Evolutionary conservation across 2,113 vertebrate species (phyloP).

Genomic region (Pelecanus crispus): DNA sequence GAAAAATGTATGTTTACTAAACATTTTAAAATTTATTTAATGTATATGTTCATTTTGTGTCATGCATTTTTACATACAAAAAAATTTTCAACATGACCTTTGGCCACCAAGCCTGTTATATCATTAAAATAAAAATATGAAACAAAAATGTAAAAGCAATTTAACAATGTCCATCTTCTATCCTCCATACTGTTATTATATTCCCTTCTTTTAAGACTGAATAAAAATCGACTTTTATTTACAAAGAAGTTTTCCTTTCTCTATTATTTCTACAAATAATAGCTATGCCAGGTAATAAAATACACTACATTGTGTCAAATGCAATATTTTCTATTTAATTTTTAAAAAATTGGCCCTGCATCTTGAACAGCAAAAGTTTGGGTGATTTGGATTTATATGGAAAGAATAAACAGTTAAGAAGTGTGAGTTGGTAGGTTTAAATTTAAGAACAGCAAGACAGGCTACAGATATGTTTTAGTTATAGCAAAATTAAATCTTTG

Average conservation of each 20-base stretch:
- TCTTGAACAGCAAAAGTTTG: background rate
- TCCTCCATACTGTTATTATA: background rate
- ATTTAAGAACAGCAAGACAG: background rate
- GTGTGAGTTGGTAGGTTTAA: background rate
- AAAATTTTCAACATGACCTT: background rate
- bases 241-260: background rate
- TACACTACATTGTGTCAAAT: background rate
- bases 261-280: background rate
- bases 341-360: background rate
- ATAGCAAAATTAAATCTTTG: background rate
- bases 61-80: background rate
- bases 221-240: background rate
- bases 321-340: background rate
- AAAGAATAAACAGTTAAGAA: background rate
- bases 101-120: background rate
- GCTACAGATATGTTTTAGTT: background rate
- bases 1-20: background rate
- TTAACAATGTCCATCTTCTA: background rate
- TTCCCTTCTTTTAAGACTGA: background rate
- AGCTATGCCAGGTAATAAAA: background rate
- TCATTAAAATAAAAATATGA: background rate
- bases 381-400: background rate
- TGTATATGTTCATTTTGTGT: background rate
- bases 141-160: background rate
- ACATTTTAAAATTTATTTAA: background rate